phyloP scores from a whole-genome alignment of 2,797 vertebrate species.

The Takifugu ocellatus region DNA sequence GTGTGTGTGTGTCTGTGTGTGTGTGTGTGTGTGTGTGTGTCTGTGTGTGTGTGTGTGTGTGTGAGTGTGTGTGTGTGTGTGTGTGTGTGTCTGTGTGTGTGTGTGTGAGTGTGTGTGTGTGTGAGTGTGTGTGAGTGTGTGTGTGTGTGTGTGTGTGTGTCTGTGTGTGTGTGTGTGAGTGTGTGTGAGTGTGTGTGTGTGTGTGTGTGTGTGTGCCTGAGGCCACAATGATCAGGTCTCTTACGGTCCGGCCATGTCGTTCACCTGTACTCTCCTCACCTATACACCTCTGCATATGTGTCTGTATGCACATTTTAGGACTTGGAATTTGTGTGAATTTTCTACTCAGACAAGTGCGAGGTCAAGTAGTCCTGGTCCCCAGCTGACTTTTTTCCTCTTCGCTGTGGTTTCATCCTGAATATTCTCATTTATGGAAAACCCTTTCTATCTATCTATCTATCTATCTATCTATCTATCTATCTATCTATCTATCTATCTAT shows the following conservation, averaged over 20 bases:
- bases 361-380: conserved; percentile 58
- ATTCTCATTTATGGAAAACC: conserved; percentile 43
- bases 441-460: too few relatives aligned
- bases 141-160: conserved; percentile 9
- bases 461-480: too few relatives aligned
- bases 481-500: too few relatives aligned
- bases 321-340: conserved; percentile 40
- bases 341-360: conserved; percentile 59
- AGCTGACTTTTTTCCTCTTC: conserved; percentile 41
- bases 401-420: conserved; percentile 32
- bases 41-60: conserved; percentile 29
- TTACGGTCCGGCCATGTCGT: conserved; percentile 53
- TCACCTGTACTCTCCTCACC: conserved; percentile 52
- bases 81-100: conserved; percentile 15
- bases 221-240: conserved; percentile 51
- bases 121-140: conserved; percentile 23
- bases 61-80: conserved; percentile 12
- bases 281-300: conserved; percentile 45
- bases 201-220: conserved; percentile 12
- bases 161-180: conserved; percentile 15
- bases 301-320: conserved; percentile 29
- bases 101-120: conserved; percentile 23
- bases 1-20: conserved; percentile 28
- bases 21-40: conserved; percentile 15
- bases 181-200: conserved; percentile 5